phyloP scores from a whole-genome alignment of 2,113 vertebrate genomes.

The Thermophis baileyi region DNA sequence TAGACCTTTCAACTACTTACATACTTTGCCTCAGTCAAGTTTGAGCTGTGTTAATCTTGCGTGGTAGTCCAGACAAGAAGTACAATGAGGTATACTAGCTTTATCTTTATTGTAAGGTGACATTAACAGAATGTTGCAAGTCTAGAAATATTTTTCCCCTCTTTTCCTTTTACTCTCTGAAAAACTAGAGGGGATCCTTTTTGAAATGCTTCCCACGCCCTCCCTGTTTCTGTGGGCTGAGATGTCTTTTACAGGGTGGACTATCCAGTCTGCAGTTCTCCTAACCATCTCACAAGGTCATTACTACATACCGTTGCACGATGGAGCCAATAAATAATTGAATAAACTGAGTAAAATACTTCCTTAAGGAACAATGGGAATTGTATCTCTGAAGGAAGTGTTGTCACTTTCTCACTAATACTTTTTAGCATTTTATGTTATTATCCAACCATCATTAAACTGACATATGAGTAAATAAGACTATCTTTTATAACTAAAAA shows the following conservation, averaged over 20 bases:
- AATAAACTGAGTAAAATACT: neutral
- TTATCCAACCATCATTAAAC: neutral
- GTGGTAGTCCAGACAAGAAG: neutral
- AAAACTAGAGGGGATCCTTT: neutral
- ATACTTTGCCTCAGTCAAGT: neutral
- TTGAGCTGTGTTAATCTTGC: neutral
- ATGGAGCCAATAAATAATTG: neutral
- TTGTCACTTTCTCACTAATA: neutral
- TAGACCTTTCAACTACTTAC: neutral
- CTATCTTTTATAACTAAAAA: neutral
- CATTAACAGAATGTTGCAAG: neutral
- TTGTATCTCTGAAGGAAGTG: neutral
- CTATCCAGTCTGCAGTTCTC: neutral
- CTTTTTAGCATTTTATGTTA: neutral
- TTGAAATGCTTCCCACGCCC: neutral
- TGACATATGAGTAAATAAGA: neutral
- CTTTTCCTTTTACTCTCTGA: neutral
- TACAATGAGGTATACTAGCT: neutral
- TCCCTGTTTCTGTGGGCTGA: neutral
- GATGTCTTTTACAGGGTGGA: neutral
- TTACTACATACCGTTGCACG: neutral
- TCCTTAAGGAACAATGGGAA: neutral
- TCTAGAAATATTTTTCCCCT: neutral
- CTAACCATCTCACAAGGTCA: neutral
- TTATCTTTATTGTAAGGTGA: neutral